Evolutionary conservation across 2,888 invertebrate species (phyloP), one percentile per base, ranked within the genome.

Genomic region (Stenurella melanura): DNA sequence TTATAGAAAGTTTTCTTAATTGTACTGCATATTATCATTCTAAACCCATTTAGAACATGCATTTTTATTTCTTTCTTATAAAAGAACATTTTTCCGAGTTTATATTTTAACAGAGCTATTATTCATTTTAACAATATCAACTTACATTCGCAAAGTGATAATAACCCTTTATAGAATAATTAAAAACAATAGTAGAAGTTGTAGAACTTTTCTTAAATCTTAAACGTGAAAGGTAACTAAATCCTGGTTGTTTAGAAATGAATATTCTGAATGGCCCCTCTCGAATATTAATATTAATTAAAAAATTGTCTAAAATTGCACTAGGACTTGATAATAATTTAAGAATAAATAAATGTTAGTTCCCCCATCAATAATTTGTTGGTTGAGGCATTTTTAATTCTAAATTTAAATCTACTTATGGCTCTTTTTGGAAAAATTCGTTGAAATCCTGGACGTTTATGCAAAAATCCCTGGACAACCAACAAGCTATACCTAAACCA

Each of bases 291-390:
- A 61, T 26, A 18, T n/a, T 50, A 42, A 66, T 18, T 71, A 34
- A 60, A 42, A 12, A 70, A 58, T 70, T 70, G 38, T 58, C 70
- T 70, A 70, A 57, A 61, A 71, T 71, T 71, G 71, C 71, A 71
- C 61, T 71, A 61, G 26, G 61, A 71, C 42, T 50, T 71, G 34
- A 61, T 50, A 71, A 71, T 60, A 61, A 71, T 61, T 71, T 71
- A 71, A 71, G 60, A 61, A 71, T 71, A 71, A 71, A 71, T 71
- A 71, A 71, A 61, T 71, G 50, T 71, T 71, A 71, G 71, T 71
- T 30, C n/a, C 17, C 71, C 50, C 50, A 18, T 50, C 30, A 21
- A 26, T 70, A 68, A 68, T 30, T 68, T 68, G 68, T 60, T 38
- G 70, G 70, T 70, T 70, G 70, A 17, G 58, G 70, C 38, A 70